Base-by-base conservation (phyloP, 2,797 vertebrate genomes). In the Arremon aurantiirostris region DNA sequence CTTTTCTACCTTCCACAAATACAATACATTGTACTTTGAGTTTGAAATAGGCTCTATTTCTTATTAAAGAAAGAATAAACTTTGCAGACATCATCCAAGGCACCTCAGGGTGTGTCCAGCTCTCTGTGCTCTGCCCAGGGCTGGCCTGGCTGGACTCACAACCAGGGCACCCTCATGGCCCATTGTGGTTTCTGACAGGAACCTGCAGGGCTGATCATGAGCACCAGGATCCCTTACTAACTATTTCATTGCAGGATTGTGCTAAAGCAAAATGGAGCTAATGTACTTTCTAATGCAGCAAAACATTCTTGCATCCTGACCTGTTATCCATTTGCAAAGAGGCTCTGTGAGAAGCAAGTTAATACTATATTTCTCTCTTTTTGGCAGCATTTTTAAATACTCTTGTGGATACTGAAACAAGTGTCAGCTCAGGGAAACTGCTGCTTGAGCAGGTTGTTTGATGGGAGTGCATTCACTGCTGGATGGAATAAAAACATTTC, bases 1-100 rank as follows among this genome's bases (percentile, higher is more conserved):
- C 96, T 96, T 91, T 93, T 75, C 82, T 47, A 77, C 71, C 81
- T n/a, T 63, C 50, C 82, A 70, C 92, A 94, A 96, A 96, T 69
- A 86, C 28, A 94, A 53, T 34, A 82, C 8, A 1, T 26, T 71
- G 59, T 19, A 79, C 68, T 91, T 93, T 59, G 60, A 86, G 89
- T 82, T 50, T 80, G 56, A 96, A 97, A 95, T 3, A 85, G 59
- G 44, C 52, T 96, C 21, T 28, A 10, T 34, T 65, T 97, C 83
- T 82, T 96, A 89, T 79, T 52, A 81, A 86, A 85, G 86, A 95
- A 93, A 81, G 66, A 89, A 35, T 71, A 82, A 78, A 71, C 7
- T 9, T 20, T 87, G 60, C 89, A 94, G 73, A 72, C 37, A 76
- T 50, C 71, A 86, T 2, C 2, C 22, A 12, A 69, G 30, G 20